These are phyloP conservation scores for Drosophila pectinifera DNA, from an alignment of 1,140 invertebrate genomes.

Conservation along the genomic window DNA sequence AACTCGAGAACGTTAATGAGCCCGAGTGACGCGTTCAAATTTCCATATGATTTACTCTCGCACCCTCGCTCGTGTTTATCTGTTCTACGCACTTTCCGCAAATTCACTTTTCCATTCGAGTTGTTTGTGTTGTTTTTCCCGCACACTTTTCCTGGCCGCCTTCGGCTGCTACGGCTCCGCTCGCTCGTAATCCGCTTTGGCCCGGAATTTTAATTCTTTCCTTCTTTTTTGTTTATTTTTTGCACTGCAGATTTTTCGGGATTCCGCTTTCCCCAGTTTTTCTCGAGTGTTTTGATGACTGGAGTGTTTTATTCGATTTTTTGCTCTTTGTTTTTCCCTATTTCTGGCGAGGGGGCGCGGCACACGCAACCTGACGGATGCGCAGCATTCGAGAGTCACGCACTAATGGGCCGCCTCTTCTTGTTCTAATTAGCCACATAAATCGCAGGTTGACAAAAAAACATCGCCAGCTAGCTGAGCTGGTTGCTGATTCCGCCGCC, in stretches of 20 bases:
- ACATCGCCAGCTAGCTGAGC: constrained; percentile 4
- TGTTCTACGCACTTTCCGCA: constrained; percentile 49
- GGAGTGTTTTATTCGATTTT: constrained; percentile 34
- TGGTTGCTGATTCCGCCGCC: constrained; percentile 3
- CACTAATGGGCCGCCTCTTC: constrained; percentile 29
- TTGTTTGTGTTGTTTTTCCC: constrained; percentile 26
- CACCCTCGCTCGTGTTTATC: constrained; percentile 38
- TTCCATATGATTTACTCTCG: constrained; percentile 66
- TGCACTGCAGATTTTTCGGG: constrained; percentile 32
- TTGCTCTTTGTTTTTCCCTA: constrained; percentile 2
- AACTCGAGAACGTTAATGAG: constrained; percentile 57
- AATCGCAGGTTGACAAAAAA: constrained; percentile 48
- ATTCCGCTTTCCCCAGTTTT: constrained; percentile 26
- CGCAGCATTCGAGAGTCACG: constrained; percentile 40
- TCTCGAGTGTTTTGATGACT: constrained; percentile 52
- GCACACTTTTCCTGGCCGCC: constrained; percentile 55
- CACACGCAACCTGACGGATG: constrained; percentile 44
- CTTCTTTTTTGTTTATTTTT: constrained; percentile 34
- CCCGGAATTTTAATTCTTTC: constrained; percentile 74
- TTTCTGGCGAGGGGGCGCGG: constrained; percentile 7
- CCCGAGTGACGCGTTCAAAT: constrained; percentile 60
- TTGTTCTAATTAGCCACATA: constrained; percentile 46
- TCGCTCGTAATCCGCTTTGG: constrained; percentile 74
- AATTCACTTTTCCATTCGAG: constrained; percentile 60
- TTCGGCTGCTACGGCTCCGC: constrained; percentile 35